Percentiles rank a stretch among this genome's conserved stretches.
phyloP scores from a whole-genome alignment of 2,113 vertebrate genomes.

The Myiozetetes cayanensis region DNA sequence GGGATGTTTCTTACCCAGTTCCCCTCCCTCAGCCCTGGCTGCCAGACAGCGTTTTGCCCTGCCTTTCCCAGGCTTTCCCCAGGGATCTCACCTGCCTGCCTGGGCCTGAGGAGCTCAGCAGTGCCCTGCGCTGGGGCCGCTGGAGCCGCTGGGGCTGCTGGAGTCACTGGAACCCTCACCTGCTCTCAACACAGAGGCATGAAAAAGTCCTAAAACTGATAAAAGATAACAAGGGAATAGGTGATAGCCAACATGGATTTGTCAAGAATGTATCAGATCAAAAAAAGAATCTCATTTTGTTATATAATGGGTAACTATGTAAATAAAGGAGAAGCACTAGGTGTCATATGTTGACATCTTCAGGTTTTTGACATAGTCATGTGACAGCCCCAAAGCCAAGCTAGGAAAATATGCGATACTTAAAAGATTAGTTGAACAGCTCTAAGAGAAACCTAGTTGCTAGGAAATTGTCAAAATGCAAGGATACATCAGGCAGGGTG shows the following conservation, averaged over 20 bases:
- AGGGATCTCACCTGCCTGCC: fast-evolving
- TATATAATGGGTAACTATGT: not conserved
- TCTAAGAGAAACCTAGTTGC: not conserved
- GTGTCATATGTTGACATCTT: not conserved
- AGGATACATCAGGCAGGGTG: not conserved
- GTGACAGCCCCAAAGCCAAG: not conserved
- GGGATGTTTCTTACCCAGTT: not conserved
- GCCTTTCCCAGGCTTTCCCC: not conserved
- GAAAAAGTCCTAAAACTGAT: not conserved
- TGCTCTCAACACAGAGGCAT: not conserved
- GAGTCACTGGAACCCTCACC: not conserved
- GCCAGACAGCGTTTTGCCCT: not conserved
- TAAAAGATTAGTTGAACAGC: not conserved
- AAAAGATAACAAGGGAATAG: not conserved
- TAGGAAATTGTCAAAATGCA: not conserved
- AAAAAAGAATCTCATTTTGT: not conserved
- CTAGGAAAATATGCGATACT: not conserved
- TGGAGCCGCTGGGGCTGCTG: fast-evolving
- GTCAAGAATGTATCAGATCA: not conserved
- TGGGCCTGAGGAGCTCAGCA: fast-evolving
- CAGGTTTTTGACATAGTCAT: not conserved
- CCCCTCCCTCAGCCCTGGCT: not conserved
- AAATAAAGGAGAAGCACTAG: not conserved
- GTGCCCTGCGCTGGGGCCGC: fast-evolving
- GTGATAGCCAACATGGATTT: not conserved